phyloP scores from a whole-genome alignment of 1,140 invertebrate genomes.

The Drosophila neocordata region DNA sequence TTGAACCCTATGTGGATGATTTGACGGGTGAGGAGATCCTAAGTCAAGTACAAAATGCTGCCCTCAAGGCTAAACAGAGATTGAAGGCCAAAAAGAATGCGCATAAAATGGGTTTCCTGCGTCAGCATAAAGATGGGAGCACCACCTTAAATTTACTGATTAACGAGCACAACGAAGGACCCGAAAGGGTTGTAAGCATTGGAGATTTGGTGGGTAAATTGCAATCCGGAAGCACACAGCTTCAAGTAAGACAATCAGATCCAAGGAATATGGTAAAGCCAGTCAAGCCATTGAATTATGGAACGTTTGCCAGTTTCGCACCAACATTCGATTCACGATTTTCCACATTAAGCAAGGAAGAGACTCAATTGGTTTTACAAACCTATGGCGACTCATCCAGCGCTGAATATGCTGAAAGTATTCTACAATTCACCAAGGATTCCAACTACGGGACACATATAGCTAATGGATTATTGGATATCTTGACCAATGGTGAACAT shows the following conservation, averaged over 20 bases:
- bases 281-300: slow-evolving; percentile 96
- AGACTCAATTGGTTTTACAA: slow-evolving; percentile 94
- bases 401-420: slow-evolving; percentile 93
- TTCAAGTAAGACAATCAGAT: slow-evolving; percentile 91
- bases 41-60: slow-evolving; percentile 84
- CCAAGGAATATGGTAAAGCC: slow-evolving; percentile 93
- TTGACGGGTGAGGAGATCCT: slow-evolving; percentile 91
- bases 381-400: slow-evolving; percentile 95
- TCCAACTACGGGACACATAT: slow-evolving; percentile 91
- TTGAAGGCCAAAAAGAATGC: slow-evolving; percentile 83
- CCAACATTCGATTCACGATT: slow-evolving; percentile 98
- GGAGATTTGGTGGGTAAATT: slow-evolving; percentile 93
- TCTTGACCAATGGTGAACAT: slow-evolving; percentile 93
- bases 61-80: slow-evolving; percentile 71
- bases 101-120: slow-evolving; percentile 90
- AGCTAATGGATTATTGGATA: slow-evolving; percentile 93
- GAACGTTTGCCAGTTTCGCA: slow-evolving; percentile 97
- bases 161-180: slow-evolving; percentile 87
- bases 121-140: slow-evolving; percentile 91
- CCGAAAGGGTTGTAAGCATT: slow-evolving; percentile 91
- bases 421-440: slow-evolving; percentile 91
- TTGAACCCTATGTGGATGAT: slow-evolving; percentile 92
- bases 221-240: slow-evolving; percentile 88
- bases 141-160: slow-evolving; percentile 93
- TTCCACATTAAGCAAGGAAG: slow-evolving; percentile 95